phyloP scores from a whole-genome alignment of 2,888 invertebrate genomes.

The Bibio marci region DNA sequence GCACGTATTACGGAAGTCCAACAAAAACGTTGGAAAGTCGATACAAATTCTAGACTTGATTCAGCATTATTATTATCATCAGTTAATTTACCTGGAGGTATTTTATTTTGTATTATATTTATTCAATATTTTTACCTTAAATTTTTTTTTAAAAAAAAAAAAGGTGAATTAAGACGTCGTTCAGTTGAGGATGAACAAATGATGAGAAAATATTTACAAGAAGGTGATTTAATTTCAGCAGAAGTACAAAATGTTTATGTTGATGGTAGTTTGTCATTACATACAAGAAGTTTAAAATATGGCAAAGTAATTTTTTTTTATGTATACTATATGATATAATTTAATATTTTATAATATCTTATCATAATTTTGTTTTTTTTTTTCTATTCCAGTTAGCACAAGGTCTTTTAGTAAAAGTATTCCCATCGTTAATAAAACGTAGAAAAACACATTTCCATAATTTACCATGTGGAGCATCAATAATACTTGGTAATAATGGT shows the following conservation, averaged over 20 bases:
- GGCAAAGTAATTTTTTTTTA: slow-evolving; percentile 84
- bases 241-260: slow-evolving; percentile 88
- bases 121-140: no score
- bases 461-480: slow-evolving; percentile 74
- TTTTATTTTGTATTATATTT: not conserved
- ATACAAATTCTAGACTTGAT: slow-evolving; percentile 80
- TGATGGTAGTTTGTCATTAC: slow-evolving; percentile 83
- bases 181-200: slow-evolving; percentile 94
- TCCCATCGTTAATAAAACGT: slow-evolving; percentile 77
- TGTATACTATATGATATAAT: no score
- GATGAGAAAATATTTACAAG: slow-evolving; percentile 88
- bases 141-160: not conserved
- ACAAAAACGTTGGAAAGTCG: slow-evolving; percentile 87
- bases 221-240: slow-evolving; percentile 93
- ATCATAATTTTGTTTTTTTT: slow-evolving; percentile 4
- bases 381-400: slow-evolving; percentile 40
- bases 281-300: slow-evolving; percentile 92
- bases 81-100: slow-evolving; percentile 90
- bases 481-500: slow-evolving; percentile 94
- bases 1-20: slow-evolving; percentile 90
- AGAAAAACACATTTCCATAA: slow-evolving; percentile 94
- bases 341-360: no score
- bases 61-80: slow-evolving; percentile 76
- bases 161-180: slow-evolving; percentile 68
- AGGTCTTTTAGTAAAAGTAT: slow-evolving; percentile 77